A percentile compares a stretch with the other conserved stretches of the same genome.
Evolutionary conservation across 64 coral and sea anemone genomes (phyloP).

Genomic region (Platygyra sinensis): DNA sequence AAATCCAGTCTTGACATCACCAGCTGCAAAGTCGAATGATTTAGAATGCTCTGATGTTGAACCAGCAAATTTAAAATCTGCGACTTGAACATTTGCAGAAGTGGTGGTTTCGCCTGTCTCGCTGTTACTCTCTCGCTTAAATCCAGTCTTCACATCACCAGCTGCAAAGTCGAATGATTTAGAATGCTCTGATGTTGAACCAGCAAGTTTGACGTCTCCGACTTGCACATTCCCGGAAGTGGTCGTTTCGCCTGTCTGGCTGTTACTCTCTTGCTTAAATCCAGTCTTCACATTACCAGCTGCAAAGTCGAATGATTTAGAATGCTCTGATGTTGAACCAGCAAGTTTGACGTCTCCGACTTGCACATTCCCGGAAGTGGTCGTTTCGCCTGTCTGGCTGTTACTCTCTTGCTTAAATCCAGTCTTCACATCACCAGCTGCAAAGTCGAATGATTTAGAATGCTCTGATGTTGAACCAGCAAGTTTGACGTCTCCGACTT

Average conservation of each 20-base stretch:
- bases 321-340: conserved; percentile 3
- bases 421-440: too few relatives aligned
- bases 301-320: neutral
- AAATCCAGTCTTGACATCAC: too few relatives aligned
- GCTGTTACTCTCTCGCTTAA: too few relatives aligned
- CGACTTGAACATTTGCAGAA: too few relatives aligned
- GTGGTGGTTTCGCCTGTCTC: too few relatives aligned
- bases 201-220: neutral
- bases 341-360: neutral
- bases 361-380: neutral
- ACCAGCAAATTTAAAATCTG: too few relatives aligned
- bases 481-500: too few relatives aligned
- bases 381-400: neutral
- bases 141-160: neutral
- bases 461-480: too few relatives aligned
- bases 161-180: neutral
- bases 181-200: neutral
- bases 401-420: neutral
- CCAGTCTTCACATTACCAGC: conserved; percentile 19
- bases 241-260: neutral
- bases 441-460: too few relatives aligned
- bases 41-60: too few relatives aligned
- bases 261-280: conserved; percentile 16
- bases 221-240: neutral
- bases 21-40: too few relatives aligned